Evolutionary conservation across 2,113 vertebrate species (phyloP), one percentile per base, ranked within the genome.

Genomic region (Cavia porcellus): DNA sequence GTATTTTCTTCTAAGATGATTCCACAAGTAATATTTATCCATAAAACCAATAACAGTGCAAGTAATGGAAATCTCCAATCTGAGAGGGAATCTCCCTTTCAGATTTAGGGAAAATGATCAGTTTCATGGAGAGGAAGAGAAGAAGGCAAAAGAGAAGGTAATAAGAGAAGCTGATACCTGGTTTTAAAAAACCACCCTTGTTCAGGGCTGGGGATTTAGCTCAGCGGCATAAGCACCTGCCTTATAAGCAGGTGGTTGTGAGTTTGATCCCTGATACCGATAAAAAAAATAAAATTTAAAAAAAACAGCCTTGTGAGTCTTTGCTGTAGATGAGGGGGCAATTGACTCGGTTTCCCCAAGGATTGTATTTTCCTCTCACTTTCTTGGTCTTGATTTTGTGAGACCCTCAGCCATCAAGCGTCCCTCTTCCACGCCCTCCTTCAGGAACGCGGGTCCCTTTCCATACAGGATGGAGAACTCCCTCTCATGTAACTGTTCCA

Each of bases 351-450:
- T 22, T 45, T 59, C 89, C 89, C 47, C 2, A 15, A 0, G 0
- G 25, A 1, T 2, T n/a, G 0, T 3, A 0, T 10, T 70, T 14
- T 24, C 83, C 72, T 32, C 42, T 12, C 1, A 0, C 1, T 45
- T 15, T 28, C 47, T 1, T 15, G 3, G 19, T 17, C 35, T 50
- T 4, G 90, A 88, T n/a, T 17, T 22, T 1, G 4, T 8, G 86
- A 13, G 13, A 4, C 3, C 20, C 35, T n/a, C 25, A 1, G 61
- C 70, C 1, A 30, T 11, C 35, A 30, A 25, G 38, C 8, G 14
- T 17, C n/a, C 24, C 0, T 0, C 0, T 11, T 52, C 30, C 59
- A 1, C 2, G 0, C 1, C 9, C 10, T 3, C 5, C 5, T 6
- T 11, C 20, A 17, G 74, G 28, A 19, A 66, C 5, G 7, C 1